phyloP scores from a whole-genome alignment of 1,140 invertebrate genomes.

The Plodia interpunctella region DNA sequence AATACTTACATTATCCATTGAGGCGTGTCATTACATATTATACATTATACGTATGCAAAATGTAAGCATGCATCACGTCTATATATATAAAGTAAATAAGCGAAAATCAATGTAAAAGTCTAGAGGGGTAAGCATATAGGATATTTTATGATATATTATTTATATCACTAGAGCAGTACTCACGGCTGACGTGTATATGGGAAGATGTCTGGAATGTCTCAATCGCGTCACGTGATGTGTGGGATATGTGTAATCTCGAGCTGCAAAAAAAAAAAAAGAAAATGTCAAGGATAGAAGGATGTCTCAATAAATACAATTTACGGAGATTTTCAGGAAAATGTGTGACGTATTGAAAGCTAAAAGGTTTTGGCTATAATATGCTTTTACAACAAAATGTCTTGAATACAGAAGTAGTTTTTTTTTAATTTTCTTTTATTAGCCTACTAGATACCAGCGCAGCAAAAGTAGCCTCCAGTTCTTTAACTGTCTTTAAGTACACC shows the following conservation, averaged over 20 bases:
- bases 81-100: conserved; percentile 44
- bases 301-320: too few species aligned
- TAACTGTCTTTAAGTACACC: too few species aligned
- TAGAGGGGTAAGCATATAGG: conserved; percentile 60
- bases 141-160: conserved; percentile 25
- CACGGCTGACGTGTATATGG: conserved; percentile 58
- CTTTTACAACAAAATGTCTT: background rate
- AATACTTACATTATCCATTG: conserved; percentile 14
- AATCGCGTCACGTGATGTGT: conserved; percentile 63
- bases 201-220: conserved; percentile 61
- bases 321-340: background rate
- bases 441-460: too few species aligned
- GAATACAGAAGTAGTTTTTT: too few species aligned
- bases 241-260: conserved; percentile 44
- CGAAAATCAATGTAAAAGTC: conserved; percentile 59
- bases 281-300: background rate
- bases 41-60: conserved; percentile 8
- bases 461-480: too few species aligned
- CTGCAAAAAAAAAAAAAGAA: conserved; percentile 44
- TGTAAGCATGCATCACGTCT: conserved; percentile 9
- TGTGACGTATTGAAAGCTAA: background rate
- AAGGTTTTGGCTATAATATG: background rate
- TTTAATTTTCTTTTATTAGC: too few species aligned
- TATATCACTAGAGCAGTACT: conserved; percentile 32
- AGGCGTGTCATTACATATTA: conserved; percentile 12